These are phyloP conservation scores for Cololabis saira DNA, from an alignment of 2,113 vertebrate genomes.

Conservation along the genomic window DNA sequence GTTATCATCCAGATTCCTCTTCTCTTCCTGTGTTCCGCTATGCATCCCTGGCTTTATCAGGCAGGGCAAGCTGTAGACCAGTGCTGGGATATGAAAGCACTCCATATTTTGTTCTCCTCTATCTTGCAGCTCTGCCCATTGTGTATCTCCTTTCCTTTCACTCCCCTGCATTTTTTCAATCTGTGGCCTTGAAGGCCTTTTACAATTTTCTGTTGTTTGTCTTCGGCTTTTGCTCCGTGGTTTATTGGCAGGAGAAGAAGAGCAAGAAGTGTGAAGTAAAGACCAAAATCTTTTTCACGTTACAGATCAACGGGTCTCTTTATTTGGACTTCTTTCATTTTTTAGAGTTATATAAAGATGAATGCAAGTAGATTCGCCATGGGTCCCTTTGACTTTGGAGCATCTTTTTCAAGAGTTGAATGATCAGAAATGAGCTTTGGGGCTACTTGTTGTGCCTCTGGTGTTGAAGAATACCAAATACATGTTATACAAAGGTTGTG, in stretches of 20 bases:
- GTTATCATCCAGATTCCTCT: conserved; percentile 64
- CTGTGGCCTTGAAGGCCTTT: conserved; percentile 43
- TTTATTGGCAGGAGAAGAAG: neutral
- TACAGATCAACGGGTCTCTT: neutral
- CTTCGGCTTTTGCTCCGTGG: neutral
- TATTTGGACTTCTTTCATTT: no score
- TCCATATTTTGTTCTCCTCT: conserved; percentile 27
- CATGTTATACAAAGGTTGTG: no score
- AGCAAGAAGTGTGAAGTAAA: no score
- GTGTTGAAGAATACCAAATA: no score
- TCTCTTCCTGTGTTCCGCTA: conserved; percentile 66
- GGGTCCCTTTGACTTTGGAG: no score
- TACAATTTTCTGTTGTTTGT: conserved; percentile 13
- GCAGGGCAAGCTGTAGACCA: conserved; percentile 4
- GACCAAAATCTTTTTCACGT: neutral
- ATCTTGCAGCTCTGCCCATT: conserved; percentile 26
- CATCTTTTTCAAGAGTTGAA: no score
- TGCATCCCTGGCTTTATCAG: conserved; percentile 59
- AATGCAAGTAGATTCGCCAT: no score
- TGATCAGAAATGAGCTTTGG: no score
- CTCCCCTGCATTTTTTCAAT: conserved; percentile 37
- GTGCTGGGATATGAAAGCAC: conserved; percentile 24
- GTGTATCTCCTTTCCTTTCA: conserved; percentile 51
- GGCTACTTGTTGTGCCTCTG: no score
- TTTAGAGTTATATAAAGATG: no score